Percentiles rank a stretch among this genome's conserved stretches.
Conservation (phyloP, 2,888 invertebrate genomes). For the Tetheella fluctuosa region DNA sequence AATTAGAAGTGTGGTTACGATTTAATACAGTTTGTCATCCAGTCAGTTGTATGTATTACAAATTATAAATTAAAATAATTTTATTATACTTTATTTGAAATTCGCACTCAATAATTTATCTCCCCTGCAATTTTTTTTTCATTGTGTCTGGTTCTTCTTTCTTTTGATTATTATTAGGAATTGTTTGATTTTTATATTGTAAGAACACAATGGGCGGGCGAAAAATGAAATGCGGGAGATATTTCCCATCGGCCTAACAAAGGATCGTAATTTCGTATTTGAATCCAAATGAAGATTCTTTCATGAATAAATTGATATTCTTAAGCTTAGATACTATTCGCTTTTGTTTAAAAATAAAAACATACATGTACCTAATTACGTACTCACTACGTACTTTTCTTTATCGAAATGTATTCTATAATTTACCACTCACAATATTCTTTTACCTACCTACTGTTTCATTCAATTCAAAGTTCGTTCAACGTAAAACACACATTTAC, state of each 20-base stretch:
- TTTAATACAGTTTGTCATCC: too few species aligned
- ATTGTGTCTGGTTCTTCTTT: not conserved
- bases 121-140: not conserved
- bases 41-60: too few species aligned
- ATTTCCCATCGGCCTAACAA: conserved; percentile 6
- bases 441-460: too few species aligned
- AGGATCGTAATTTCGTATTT: conserved; percentile 11
- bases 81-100: not conserved
- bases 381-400: too few species aligned
- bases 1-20: too few species aligned
- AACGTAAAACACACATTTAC: too few species aligned
- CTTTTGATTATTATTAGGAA: conserved; percentile 6
- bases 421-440: not conserved
- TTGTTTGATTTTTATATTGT: conserved; percentile 9
- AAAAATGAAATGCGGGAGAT: not conserved
- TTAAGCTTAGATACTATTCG: not conserved
- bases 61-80: too few species aligned
- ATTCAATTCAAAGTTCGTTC: too few species aligned
- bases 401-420: not conserved
- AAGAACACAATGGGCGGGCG: conserved; percentile 9
- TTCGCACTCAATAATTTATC: not conserved
- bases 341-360: not conserved
- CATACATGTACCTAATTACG: too few species aligned
- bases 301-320: not conserved
- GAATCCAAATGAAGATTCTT: conserved; percentile 10